A percentile compares a stretch with the other conserved stretches of the same genome.
Evolutionary conservation across 2,113 vertebrate species (phyloP).

Genomic region (Lagopus muta): DNA sequence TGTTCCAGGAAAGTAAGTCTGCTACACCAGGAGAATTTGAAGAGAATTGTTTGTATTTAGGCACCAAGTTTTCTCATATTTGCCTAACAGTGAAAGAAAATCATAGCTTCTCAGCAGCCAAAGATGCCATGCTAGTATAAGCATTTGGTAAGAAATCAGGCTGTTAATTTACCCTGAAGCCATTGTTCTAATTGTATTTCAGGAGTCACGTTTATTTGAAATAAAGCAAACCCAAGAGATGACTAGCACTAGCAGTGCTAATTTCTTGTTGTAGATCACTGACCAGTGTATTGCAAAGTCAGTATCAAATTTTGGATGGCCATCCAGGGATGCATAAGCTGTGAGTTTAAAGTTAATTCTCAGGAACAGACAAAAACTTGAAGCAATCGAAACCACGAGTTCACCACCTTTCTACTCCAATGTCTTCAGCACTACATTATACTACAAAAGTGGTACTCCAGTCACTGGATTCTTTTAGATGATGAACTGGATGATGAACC

Average conservation of each 20-base stretch:
- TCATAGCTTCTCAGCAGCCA: rapidly evolving
- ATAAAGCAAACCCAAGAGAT: neutral
- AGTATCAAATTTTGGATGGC: neutral
- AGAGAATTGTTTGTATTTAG: neutral
- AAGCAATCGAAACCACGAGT: neutral
- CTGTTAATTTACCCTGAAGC: neutral
- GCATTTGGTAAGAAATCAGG: neutral
- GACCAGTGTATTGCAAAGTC: neutral
- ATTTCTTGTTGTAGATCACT: neutral
- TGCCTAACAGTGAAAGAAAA: neutral
- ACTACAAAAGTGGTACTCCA: neutral
- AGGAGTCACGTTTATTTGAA: neutral
- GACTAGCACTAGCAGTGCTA: neutral
- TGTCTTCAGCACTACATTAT: neutral
- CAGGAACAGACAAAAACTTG: neutral
- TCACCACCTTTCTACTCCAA: neutral
- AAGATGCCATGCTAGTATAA: neutral
- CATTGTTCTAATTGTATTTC: neutral
- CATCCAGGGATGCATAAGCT: rapidly evolving
- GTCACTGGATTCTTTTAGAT: neutral
- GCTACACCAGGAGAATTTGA: neutral
- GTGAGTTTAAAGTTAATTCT: neutral
- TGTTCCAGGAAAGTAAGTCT: neutral
- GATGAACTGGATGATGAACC: neutral
- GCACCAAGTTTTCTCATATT: neutral